Percentiles rank a stretch among this genome's conserved stretches.
Conservation (phyloP, 2,797 vertebrate species). For the Muscicapa striata region DNA sequence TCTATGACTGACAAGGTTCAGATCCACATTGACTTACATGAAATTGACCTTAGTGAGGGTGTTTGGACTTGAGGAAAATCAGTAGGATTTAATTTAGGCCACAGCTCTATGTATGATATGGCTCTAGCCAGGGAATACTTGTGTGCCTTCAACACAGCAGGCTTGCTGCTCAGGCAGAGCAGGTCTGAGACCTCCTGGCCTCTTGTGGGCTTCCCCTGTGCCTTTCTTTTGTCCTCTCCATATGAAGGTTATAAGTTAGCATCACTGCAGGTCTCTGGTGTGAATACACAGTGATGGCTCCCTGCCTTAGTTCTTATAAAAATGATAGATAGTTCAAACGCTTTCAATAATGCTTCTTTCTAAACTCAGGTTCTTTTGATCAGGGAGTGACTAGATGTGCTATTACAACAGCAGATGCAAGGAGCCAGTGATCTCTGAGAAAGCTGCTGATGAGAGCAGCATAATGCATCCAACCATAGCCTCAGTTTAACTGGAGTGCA, state of each 20-base stretch:
- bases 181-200: neutral
- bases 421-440: neutral
- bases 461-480: neutral
- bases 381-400: neutral
- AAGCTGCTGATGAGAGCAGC: neutral
- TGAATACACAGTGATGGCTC: neutral
- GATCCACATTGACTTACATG: neutral
- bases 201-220: neutral
- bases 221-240: neutral
- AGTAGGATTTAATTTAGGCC: neutral
- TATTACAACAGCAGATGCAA: neutral
- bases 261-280: neutral
- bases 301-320: neutral
- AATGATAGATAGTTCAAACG: neutral
- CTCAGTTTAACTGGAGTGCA: neutral
- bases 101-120: neutral
- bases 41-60: neutral
- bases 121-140: neutral
- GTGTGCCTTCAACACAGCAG: neutral
- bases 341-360: neutral
- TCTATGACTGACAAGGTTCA: too few species aligned
- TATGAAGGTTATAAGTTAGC: neutral
- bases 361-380: neutral
- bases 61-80: neutral
- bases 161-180: neutral